A percentile compares a stretch with the other conserved stretches of the same genome.
Evolutionary conservation across 2,797 vertebrate genomes (phyloP).

Genomic region (Xenops minutus): DNA sequence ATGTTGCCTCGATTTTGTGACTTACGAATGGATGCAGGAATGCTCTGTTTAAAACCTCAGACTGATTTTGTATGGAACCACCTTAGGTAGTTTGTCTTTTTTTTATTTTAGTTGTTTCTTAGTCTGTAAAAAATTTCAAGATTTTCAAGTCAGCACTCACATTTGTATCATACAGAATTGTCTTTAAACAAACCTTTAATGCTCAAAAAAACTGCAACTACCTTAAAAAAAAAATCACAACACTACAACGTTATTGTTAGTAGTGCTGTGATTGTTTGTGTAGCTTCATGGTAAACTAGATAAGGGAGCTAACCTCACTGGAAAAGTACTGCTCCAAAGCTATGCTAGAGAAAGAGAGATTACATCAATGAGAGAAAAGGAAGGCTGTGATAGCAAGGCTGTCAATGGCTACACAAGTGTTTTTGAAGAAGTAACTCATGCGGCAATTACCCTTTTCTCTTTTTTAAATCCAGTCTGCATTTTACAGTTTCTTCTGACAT

Average conservation of each 20-base stretch:
- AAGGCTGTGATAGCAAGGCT: neutral
- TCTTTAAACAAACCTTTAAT: neutral
- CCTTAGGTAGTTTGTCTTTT: neutral
- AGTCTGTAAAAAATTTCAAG: neutral
- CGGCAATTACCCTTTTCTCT: neutral
- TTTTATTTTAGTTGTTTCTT: neutral
- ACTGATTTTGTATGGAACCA: neutral
- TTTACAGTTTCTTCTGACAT: neutral
- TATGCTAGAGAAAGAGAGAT: neutral
- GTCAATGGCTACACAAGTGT: accelerated
- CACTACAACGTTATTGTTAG: neutral
- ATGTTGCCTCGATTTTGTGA: accelerated
- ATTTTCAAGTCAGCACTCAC: accelerated
- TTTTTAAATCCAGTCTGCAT: neutral
- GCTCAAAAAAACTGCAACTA: neutral
- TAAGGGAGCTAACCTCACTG: neutral
- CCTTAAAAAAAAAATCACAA: neutral
- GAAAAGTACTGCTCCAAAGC: neutral
- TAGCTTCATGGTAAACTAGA: neutral
- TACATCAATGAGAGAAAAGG: neutral
- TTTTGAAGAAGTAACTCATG: neutral
- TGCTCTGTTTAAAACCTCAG: neutral
- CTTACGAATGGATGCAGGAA: accelerated
- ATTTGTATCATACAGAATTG: accelerated
- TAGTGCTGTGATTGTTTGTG: neutral